Evolutionary conservation across 2,113 vertebrate genomes (phyloP).

Genomic region (Mandrillus leucophaeus): DNA sequence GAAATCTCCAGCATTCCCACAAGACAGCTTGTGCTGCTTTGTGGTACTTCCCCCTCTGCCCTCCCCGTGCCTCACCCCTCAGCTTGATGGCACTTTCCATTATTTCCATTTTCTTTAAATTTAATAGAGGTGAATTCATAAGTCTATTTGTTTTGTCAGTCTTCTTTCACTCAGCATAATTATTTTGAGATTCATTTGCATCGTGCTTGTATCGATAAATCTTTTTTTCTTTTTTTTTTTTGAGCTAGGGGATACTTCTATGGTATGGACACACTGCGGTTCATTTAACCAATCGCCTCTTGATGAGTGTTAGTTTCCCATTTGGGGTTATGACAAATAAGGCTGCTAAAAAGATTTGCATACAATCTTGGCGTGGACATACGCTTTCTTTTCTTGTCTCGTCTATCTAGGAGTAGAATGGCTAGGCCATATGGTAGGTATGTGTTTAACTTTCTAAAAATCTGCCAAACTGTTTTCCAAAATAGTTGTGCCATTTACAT

Average conservation of each 20-base stretch:
- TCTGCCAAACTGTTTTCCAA: background rate
- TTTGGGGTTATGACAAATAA: background rate
- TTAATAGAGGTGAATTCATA: background rate
- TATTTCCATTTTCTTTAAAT: background rate
- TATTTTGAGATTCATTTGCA: background rate
- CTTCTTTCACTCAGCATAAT: background rate
- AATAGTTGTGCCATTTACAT: background rate
- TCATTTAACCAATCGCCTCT: background rate
- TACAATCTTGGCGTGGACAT: background rate
- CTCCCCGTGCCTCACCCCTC: background rate
- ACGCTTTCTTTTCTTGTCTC: background rate
- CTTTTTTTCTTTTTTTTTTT: background rate
- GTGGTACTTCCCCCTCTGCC: background rate
- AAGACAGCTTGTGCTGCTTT: background rate
- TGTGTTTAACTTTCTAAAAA: slow-evolving; percentile 18
- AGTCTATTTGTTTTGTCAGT: background rate
- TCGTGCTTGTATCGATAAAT: background rate
- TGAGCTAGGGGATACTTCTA: background rate
- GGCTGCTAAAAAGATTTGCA: background rate
- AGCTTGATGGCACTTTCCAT: background rate
- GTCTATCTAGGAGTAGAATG: background rate
- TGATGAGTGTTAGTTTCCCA: background rate
- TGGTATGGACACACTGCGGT: background rate
- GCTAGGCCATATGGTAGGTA: background rate
- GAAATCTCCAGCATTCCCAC: background rate